These are phyloP conservation scores for Batillaria attramentaria DNA, from an alignment of 1,140 invertebrate species.

Conservation along the genomic window DNA sequence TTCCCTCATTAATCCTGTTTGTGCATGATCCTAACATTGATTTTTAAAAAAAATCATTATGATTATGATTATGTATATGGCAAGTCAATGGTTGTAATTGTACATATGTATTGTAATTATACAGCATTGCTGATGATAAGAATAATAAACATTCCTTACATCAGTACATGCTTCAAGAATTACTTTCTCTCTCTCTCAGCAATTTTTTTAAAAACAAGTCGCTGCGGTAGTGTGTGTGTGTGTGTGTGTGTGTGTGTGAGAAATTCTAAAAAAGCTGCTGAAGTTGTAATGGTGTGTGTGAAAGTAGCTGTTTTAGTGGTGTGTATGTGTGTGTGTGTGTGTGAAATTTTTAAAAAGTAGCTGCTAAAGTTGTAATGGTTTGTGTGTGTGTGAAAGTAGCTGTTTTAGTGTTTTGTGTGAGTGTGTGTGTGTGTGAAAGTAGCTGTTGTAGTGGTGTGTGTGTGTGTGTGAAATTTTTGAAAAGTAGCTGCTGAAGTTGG, in stretches of 20 bases:
- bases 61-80: too few species aligned
- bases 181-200: too few species aligned
- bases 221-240: background rate
- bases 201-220: too few species aligned
- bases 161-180: too few species aligned
- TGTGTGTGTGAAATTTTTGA: slow-evolving; percentile 21
- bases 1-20: too few species aligned
- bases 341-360: background rate
- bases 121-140: too few species aligned
- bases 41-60: too few species aligned
- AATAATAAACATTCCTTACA: too few species aligned
- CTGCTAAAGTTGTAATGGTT: background rate
- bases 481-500: too few species aligned
- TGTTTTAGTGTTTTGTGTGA: background rate
- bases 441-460: background rate
- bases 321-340: background rate
- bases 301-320: background rate
- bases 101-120: too few species aligned
- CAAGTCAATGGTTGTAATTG: too few species aligned
- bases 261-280: background rate
- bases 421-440: background rate
- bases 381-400: background rate
- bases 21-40: too few species aligned
- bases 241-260: background rate
- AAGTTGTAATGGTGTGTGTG: background rate